Conservation (phyloP, 2,888 invertebrate species). For the Adela reaumurella region DNA sequence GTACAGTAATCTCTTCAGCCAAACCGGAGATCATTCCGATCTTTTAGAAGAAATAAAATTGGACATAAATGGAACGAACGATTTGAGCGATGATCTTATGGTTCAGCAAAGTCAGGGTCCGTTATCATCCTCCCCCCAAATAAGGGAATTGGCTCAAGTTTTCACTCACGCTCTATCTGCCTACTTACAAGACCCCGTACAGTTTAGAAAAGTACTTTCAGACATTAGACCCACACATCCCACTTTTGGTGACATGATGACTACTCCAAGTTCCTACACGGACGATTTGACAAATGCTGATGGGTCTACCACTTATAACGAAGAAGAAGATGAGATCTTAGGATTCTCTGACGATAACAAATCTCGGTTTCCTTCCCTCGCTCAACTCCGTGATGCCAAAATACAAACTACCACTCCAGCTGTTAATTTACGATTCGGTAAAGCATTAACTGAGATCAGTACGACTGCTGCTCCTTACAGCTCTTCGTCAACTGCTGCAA, state of each 20-base stretch:
- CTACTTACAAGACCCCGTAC: constrained; percentile 79
- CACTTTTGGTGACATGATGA: constrained; percentile 43
- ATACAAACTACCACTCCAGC: constrained; percentile 7
- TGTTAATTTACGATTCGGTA: constrained; percentile 17
- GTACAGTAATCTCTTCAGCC: constrained; percentile 47
- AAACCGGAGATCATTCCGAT: constrained; percentile 29
- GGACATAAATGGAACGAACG: constrained; percentile 40
- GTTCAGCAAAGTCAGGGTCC: constrained; percentile 63
- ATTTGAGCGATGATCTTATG: constrained; percentile 52
- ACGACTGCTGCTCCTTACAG: constrained; percentile 18
- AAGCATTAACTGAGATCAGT: constrained; percentile 14
- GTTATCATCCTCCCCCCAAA: constrained; percentile 59
- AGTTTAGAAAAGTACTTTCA: constrained; percentile 71
- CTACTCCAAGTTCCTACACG: constrained; percentile 24
- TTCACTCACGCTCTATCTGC: constrained; percentile 81
- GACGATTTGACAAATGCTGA: constrained; percentile 37
- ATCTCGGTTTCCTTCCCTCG: constrained; percentile 18
- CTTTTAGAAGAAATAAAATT: constrained; percentile 36
- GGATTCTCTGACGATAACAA: constrained; percentile 69
- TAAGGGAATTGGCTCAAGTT: constrained; percentile 77
- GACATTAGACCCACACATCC: constrained; percentile 79
- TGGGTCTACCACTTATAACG: constrained; percentile 57
- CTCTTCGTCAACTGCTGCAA: constrained; percentile 18
- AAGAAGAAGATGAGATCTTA: constrained; percentile 73
- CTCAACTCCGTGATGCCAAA: constrained; percentile 37